Percentiles rank a stretch among this genome's conserved stretches.
phyloP scores from a whole-genome alignment of 2,888 invertebrate species.

The Dilophus febrilis region DNA sequence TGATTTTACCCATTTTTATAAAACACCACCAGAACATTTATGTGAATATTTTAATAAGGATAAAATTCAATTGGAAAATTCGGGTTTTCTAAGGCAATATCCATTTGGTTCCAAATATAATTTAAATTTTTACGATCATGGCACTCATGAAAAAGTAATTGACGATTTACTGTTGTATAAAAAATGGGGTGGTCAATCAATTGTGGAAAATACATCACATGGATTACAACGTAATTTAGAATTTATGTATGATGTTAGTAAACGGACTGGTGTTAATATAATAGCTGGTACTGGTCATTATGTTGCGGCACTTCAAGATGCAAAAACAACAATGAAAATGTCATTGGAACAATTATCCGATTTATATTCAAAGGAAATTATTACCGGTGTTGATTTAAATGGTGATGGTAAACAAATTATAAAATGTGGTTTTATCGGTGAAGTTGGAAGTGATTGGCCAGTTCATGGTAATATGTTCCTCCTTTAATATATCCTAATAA shows the following conservation, averaged over 20 bases:
- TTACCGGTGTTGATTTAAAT: slow-evolving; percentile 34
- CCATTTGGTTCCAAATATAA: slow-evolving; percentile 55
- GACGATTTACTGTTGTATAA: slow-evolving; percentile 49
- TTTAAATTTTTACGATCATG: slow-evolving; percentile 40
- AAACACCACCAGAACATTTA: slow-evolving; percentile 36
- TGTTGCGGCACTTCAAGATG: slow-evolving; percentile 41
- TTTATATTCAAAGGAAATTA: slow-evolving; percentile 41
- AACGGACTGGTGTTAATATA: slow-evolving; percentile 46
- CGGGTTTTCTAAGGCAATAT: slow-evolving; percentile 51
- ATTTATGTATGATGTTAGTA: slow-evolving; percentile 40
- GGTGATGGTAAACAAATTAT: slow-evolving; percentile 29
- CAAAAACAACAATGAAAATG: slow-evolving; percentile 26
- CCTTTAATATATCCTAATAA: no score
- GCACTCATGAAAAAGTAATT: slow-evolving; percentile 37
- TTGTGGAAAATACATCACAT: slow-evolving; percentile 62
- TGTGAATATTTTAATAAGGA: slow-evolving; percentile 31
- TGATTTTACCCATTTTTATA: slow-evolving; percentile 44
- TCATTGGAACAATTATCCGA: slow-evolving; percentile 46
- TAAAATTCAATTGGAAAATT: slow-evolving; percentile 35
- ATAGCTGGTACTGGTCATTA: slow-evolving; percentile 68
- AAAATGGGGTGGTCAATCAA: slow-evolving; percentile 50
- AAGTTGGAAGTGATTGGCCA: slow-evolving; percentile 68
- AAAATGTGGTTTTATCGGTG: slow-evolving; percentile 67
- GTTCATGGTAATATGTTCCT: slow-evolving; percentile 58
- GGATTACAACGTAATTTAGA: slow-evolving; percentile 47